Percentiles rank a stretch among this genome's conserved stretches.
These are phyloP conservation scores for Heteropelma amictum DNA, from an alignment of 2,888 invertebrate genomes.

Conservation along the genomic window DNA sequence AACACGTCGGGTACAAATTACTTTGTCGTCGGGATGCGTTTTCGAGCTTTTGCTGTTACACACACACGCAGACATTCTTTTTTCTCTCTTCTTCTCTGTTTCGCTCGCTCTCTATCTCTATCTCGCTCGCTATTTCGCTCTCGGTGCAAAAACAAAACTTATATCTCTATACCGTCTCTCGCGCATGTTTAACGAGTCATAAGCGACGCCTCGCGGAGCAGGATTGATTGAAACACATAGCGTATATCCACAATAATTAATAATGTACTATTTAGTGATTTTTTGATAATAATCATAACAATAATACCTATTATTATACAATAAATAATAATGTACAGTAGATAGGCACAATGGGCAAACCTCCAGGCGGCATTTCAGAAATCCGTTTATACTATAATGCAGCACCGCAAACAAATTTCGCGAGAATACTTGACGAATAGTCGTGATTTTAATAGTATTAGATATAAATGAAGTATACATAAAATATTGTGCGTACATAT, in stretches of 20 bases:
- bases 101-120: slow-evolving; percentile 27
- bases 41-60: slow-evolving; percentile 35
- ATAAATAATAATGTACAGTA: neutral
- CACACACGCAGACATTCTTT: neutral
- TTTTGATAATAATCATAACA: neutral
- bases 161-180: slow-evolving; percentile 40
- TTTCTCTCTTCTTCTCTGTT: slow-evolving; percentile 26
- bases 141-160: neutral
- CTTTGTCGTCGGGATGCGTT: slow-evolving; percentile 19
- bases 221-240: slow-evolving; percentile 37
- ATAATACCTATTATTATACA: neutral
- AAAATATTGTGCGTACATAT: slow-evolving; percentile 20
- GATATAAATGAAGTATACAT: neutral
- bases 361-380: slow-evolving; percentile 55
- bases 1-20: slow-evolving; percentile 36
- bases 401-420: neutral
- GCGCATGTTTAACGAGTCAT: slow-evolving; percentile 58
- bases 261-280: slow-evolving; percentile 33
- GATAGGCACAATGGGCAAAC: slow-evolving; percentile 52
- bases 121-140: slow-evolving; percentile 24
- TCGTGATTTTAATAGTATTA: slow-evolving; percentile 10
- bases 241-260: slow-evolving; percentile 46
- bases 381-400: slow-evolving; percentile 10
- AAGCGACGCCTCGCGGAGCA: slow-evolving; percentile 48
- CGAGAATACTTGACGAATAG: slow-evolving; percentile 8